These are phyloP conservation scores for Caenorhabditis auriculariae DNA, from an alignment of 2,888 invertebrate species.

Conservation along the genomic window DNA sequence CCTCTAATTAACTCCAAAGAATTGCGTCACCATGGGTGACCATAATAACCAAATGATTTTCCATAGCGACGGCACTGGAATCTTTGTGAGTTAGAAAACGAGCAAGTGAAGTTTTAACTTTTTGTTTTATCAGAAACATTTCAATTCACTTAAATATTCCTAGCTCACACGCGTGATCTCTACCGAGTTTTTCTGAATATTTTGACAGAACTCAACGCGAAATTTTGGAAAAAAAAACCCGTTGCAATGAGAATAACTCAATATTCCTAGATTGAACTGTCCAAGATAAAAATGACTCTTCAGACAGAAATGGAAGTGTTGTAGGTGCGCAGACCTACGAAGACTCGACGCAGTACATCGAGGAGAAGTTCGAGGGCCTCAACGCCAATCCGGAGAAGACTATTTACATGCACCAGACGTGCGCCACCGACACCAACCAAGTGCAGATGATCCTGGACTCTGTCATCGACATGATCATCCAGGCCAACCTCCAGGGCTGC, in stretches of 20 bases:
- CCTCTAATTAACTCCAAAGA: too few relatives aligned
- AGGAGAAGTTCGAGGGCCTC: conserved; percentile 99
- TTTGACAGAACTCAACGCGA: too few relatives aligned
- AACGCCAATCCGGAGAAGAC: conserved; percentile 99
- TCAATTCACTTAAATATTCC: background rate
- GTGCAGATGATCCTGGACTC: conserved; percentile 61
- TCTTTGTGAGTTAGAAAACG: too few relatives aligned
- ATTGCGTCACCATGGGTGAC: too few relatives aligned
- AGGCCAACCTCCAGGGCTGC: conserved; percentile 62
- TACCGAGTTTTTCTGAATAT: background rate
- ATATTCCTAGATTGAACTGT: background rate
- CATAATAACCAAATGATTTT: too few relatives aligned
- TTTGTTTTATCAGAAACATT: background rate
- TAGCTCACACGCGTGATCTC: background rate
- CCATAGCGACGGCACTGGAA: too few relatives aligned
- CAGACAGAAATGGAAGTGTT: conserved; percentile 10
- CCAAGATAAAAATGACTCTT: background rate
- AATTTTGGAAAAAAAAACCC: background rate
- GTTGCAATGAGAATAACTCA: background rate
- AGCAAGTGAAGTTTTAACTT: background rate
- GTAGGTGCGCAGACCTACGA: conserved; percentile 90
- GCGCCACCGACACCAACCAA: conserved; percentile 54
- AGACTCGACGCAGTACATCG: conserved; percentile 96
- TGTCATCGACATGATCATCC: conserved; percentile 63
- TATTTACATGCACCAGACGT: conserved; percentile 74